phyloP scores from a whole-genome alignment of 1,140 invertebrate genomes.

The Drosophila tropicalis region DNA sequence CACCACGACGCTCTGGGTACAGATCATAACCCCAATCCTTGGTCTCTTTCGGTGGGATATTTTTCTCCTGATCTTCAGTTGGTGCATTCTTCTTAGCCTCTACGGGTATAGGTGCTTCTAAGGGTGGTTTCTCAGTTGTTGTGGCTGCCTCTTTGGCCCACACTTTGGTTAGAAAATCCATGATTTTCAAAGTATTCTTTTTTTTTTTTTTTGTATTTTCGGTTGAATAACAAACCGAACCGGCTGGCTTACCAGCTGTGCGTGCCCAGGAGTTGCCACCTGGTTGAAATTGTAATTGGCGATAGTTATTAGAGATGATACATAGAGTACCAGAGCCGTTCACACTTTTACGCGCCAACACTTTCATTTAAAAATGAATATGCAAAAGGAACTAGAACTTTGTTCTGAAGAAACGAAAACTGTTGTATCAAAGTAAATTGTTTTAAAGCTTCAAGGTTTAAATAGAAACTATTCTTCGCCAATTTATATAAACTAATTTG shows the following conservation, averaged over 20 bases:
- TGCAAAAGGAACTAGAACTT: not conserved
- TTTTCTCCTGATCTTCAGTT: constrained; percentile 1
- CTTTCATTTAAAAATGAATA: not conserved
- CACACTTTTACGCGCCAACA: not conserved
- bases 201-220: not conserved
- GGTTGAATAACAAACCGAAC: constrained; percentile 71
- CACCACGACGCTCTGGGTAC: constrained; percentile 91
- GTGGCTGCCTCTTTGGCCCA: constrained; percentile 49
- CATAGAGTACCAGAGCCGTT: not conserved
- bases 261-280: constrained; percentile 43
- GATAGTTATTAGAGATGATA: constrained; percentile 3
- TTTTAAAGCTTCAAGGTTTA: too few relatives aligned
- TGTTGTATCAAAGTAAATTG: too few relatives aligned
- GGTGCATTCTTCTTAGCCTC: constrained; percentile 27
- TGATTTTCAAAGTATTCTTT: constrained; percentile 33
- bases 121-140: constrained; percentile 8
- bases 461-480: too few relatives aligned
- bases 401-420: too few relatives aligned
- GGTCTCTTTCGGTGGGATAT: constrained; percentile 16
- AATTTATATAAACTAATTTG: too few relatives aligned
- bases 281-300: not conserved
- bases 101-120: not conserved
- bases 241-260: constrained; percentile 55
- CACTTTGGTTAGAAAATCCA: constrained; percentile 67
- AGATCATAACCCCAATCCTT: constrained; percentile 90